Evolutionary conservation across 2,113 vertebrate species (phyloP).

Genomic region (Bubo bubo): DNA sequence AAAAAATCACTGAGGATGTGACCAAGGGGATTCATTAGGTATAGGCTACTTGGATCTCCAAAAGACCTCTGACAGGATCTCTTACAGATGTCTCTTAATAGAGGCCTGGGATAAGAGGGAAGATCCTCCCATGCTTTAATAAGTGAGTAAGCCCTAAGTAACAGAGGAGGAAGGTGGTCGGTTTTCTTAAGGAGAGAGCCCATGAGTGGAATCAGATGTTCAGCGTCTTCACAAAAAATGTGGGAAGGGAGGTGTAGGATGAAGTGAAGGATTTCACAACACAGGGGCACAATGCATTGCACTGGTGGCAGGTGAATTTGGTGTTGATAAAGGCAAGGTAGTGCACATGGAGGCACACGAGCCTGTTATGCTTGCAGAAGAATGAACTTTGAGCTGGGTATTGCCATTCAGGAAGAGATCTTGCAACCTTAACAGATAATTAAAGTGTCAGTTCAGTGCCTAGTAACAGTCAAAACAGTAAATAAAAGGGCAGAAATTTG

Average conservation of each 20-base stretch:
- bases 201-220: neutral
- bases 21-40: neutral
- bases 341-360: neutral
- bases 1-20: neutral
- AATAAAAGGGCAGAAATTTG: conserved; percentile 26
- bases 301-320: neutral
- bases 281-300: rapidly evolving
- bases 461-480: conserved; percentile 62
- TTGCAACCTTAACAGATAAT: neutral
- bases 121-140: neutral
- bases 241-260: neutral
- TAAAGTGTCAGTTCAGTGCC: neutral
- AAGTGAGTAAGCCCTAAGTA: neutral
- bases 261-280: neutral
- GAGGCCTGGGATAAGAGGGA: neutral
- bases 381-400: neutral
- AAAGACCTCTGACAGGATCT: neutral
- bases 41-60: neutral
- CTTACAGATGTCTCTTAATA: neutral
- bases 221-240: neutral
- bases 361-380: neutral
- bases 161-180: neutral
- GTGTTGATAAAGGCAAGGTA: neutral
- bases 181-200: neutral
- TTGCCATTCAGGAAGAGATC: neutral